Evolutionary conservation across 2,113 vertebrate genomes (phyloP), one percentile per base, ranked within the genome.

Genomic region (Antidorcas marsupialis): DNA sequence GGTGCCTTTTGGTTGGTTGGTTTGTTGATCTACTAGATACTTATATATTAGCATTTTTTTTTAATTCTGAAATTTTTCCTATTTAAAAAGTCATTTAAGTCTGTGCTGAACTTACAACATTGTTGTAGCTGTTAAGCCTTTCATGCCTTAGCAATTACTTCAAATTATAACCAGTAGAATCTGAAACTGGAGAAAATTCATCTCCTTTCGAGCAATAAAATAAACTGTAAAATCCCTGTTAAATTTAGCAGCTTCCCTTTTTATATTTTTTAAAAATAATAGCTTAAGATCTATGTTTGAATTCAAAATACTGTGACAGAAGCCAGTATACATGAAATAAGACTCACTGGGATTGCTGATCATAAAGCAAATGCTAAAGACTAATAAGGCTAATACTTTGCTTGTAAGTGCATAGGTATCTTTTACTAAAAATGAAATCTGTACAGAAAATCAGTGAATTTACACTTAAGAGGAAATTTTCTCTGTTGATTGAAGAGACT

Each of bases 81-180:
- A 47, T 50, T 93, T 83, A 87, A 92, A 96, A 62, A 53, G 52
- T 15, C 45, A 87, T 74, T 94, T 74, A 92, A 94, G 17, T 62
- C 11, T 86, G 21, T 50, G 30, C 52, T 53, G 23, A 83, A 83
- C 28, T 96, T 67, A 85, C 81, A 67, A 27, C 10, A 36, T 78
- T 45, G 2, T 60, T 83, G 36, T 83, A 78, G 12, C 57, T 52
- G 8, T 45, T 47, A 79, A 83, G 21, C 23, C 79, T 62, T 64
- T 79, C 62, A 25, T 96, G 71, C 71, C 79, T 91, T 64, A 71
- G 25, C 52, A 91, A 33, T 84, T 87, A 81, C 57, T 92, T 94
- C 43, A 87, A 53, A 83, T 86, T 97, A 62, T 74, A 94, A 57
- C 92, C 88, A 95, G 39, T 33, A 91, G 47, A 36, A 92, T 93